A percentile compares a stretch with the other conserved stretches of the same genome.
Conservation (phyloP, 2,888 invertebrate genomes). For the Andrena chrysosceles region DNA sequence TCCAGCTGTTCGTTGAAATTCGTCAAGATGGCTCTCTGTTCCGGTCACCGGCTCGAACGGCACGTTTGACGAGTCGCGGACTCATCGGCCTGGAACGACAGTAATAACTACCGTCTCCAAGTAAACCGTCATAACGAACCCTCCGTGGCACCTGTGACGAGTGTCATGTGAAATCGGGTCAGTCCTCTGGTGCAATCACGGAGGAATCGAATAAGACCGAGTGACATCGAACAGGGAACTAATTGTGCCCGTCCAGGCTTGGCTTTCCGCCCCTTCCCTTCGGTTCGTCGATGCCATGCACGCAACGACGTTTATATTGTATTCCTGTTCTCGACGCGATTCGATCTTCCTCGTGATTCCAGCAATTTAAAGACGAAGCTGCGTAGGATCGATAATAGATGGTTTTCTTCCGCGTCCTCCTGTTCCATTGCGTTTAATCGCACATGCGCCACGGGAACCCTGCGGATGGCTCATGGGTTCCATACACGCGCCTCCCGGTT, state of each 20-base stretch:
- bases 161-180: conserved; percentile 56
- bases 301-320: background rate
- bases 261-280: background rate
- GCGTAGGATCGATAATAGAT: conserved; percentile 20
- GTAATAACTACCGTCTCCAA: conserved; percentile 45
- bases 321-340: background rate
- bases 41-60: conserved; percentile 20
- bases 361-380: conserved; percentile 5
- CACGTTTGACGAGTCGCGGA: conserved; percentile 40
- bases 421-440: conserved; percentile 37
- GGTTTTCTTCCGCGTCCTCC: conserved; percentile 27
- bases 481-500: conserved; percentile 27
- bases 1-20: background rate
- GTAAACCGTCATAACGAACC: conserved; percentile 61
- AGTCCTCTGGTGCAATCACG: conserved; percentile 21
- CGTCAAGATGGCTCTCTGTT: background rate
- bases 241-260: background rate
- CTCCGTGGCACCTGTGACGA: conserved; percentile 34
- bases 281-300: background rate
- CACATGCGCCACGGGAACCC: conserved; percentile 46
- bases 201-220: conserved; percentile 23
- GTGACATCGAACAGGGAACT: background rate
- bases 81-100: conserved; percentile 43
- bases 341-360: conserved; percentile 9
- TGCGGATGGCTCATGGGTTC: conserved; percentile 52